phyloP scores from a whole-genome alignment of 2,797 vertebrate genomes.

The Linurgus olivaceus region DNA sequence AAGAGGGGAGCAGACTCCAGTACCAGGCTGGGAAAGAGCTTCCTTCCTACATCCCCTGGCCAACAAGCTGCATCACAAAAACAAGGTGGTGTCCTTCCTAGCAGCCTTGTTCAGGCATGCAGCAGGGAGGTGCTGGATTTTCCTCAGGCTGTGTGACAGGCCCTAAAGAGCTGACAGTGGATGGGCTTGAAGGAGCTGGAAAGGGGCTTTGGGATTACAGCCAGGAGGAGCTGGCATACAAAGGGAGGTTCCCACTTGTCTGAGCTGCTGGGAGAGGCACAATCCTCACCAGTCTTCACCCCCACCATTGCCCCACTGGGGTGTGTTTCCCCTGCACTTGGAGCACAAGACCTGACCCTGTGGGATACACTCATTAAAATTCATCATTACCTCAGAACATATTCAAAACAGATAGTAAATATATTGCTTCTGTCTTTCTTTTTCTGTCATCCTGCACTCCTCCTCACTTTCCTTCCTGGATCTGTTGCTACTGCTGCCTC shows the following conservation, averaged over 20 bases:
- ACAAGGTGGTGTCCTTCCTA: not conserved
- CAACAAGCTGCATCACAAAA: not conserved
- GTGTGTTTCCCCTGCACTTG: not conserved
- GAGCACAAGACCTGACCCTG: not conserved
- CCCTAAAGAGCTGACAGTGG: not conserved
- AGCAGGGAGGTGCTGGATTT: not conserved
- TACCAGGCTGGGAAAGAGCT: not conserved
- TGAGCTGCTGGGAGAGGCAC: not conserved
- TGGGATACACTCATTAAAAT: not conserved
- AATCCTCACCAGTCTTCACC: not conserved
- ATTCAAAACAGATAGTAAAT: not conserved
- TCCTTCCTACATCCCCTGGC: not conserved
- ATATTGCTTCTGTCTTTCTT: not conserved
- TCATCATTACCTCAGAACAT: not conserved
- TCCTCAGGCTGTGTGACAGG: not conserved
- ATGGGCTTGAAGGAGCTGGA: not conserved
- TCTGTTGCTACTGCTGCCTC: not conserved
- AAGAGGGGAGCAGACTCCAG: not conserved
- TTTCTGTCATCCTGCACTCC: not conserved
- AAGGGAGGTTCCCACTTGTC: not conserved
- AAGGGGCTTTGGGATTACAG: not conserved
- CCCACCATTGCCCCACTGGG: not conserved
- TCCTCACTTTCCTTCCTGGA: not conserved
- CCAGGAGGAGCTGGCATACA: not conserved
- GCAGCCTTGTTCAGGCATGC: not conserved